Conservation (phyloP, 2,797 vertebrate species). For the Pseudocheirus occidentalis region DNA sequence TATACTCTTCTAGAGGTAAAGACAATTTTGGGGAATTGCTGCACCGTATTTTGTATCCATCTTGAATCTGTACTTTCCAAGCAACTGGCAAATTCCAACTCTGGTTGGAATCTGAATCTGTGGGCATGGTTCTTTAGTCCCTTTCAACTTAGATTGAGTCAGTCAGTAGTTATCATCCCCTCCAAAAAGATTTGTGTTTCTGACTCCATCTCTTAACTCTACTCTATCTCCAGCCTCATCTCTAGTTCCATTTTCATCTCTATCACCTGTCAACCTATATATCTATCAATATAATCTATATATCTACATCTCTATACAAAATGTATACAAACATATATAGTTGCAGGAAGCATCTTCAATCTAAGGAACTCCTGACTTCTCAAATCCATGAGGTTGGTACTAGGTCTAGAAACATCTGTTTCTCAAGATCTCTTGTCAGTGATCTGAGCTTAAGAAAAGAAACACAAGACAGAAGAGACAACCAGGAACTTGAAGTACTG, state of each 20-base stretch:
- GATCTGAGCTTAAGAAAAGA: not conserved
- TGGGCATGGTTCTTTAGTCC: no score
- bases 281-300: not conserved
- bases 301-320: not conserved
- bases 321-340: not conserved
- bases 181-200: not conserved
- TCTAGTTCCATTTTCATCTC: not conserved
- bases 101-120: not conserved
- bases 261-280: not conserved
- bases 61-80: not conserved
- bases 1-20: not conserved
- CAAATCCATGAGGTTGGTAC: not conserved
- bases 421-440: not conserved
- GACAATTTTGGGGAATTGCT: not conserved
- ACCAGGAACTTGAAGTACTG: not conserved
- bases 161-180: not conserved
- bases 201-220: not conserved
- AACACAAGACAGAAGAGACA: not conserved
- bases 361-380: not conserved
- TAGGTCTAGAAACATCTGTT: not conserved
- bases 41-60: not conserved
- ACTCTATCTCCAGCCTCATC: not conserved
- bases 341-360: not conserved
- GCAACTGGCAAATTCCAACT: not conserved
- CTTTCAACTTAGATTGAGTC: not conserved